phyloP scores from a whole-genome alignment of 2,888 invertebrate species.

The Dendrolimus pini region DNA sequence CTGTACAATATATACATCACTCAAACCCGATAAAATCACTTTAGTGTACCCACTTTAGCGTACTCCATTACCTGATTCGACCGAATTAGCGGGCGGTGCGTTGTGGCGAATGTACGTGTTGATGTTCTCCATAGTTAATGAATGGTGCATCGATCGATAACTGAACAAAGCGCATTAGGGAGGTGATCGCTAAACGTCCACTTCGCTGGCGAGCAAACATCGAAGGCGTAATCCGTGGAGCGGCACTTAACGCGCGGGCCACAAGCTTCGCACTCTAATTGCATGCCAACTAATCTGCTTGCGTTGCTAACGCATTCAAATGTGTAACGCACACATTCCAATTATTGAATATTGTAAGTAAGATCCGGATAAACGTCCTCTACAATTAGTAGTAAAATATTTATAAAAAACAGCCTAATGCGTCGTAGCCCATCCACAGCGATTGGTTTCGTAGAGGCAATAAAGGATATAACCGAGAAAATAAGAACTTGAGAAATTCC shows the following conservation, averaged over 20 bases:
- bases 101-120: conserved; percentile 7
- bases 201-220: conserved; percentile 48
- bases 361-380: too few relatives aligned
- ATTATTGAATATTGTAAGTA: too few relatives aligned
- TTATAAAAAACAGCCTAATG: too few relatives aligned
- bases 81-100: not conserved
- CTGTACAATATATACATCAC: too few relatives aligned
- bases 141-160: conserved; percentile 56
- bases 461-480: too few relatives aligned
- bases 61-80: not conserved
- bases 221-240: conserved; percentile 67
- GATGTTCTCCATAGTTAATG: conserved; percentile 25
- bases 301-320: conserved; percentile 52
- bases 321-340: conserved; percentile 11
- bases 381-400: too few relatives aligned
- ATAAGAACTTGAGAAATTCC: too few relatives aligned
- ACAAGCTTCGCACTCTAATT: conserved; percentile 67
- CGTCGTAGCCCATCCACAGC: too few relatives aligned
- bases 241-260: conserved; percentile 63
- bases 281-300: conserved; percentile 68
- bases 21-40: not conserved
- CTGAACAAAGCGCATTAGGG: conserved; percentile 59
- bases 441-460: too few relatives aligned
- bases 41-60: not conserved
- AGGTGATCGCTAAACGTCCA: conserved; percentile 61